Evolutionary conservation across 2,888 invertebrate genomes (phyloP).

Genomic region (Lasius fuliginosus): DNA sequence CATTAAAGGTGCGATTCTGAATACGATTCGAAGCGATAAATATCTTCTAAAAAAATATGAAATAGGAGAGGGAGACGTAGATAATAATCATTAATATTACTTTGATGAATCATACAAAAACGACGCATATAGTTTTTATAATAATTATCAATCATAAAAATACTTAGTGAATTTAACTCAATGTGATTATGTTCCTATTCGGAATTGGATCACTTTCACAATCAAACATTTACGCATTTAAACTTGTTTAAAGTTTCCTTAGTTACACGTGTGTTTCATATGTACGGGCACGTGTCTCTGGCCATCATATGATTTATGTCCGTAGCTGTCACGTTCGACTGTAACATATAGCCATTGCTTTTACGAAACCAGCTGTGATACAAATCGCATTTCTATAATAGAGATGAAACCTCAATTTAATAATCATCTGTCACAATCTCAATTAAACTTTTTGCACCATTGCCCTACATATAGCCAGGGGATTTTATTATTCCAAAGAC

Average conservation of each 20-base stretch:
- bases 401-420: slow-evolving; percentile 25
- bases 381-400: slow-evolving; percentile 19
- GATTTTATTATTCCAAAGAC: not conserved
- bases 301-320: slow-evolving; percentile 37
- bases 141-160: not conserved
- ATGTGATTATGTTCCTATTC: not conserved
- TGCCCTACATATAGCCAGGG: not conserved
- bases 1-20: not conserved
- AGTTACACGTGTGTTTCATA: slow-evolving; percentile 17
- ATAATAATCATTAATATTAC: not conserved
- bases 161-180: not conserved
- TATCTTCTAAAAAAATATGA: not conserved
- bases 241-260: slow-evolving; percentile 15
- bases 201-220: slow-evolving; percentile 30
- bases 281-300: slow-evolving; percentile 20
- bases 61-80: not conserved
- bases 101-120: not conserved
- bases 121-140: not conserved
- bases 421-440: not conserved
- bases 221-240: slow-evolving; percentile 20
- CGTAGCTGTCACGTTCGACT: slow-evolving; percentile 31
- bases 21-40: not conserved
- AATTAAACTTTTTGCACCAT: slow-evolving; percentile 5
- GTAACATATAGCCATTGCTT: slow-evolving; percentile 29
- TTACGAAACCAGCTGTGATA: slow-evolving; percentile 24